Percentiles rank a stretch among this genome's conserved stretches.
Conservation (phyloP, 2,113 vertebrate species). For the Oreochromis spilurus region DNA sequence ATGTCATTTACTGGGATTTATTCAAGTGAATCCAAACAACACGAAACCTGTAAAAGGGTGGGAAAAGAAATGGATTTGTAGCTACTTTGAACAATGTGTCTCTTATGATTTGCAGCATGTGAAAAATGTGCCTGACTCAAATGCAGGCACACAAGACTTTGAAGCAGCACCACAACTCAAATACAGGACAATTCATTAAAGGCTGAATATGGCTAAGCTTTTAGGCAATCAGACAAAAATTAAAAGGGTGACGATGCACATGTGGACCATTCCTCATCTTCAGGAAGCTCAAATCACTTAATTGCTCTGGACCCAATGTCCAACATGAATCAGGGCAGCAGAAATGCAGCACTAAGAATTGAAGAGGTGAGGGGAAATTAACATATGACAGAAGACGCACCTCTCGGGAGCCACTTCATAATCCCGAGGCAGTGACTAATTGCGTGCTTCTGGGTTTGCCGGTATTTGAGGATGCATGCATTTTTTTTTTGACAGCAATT, state of each 20-base stretch:
- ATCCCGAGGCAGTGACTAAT: conserved; percentile 62
- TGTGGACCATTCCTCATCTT: conserved; percentile 31
- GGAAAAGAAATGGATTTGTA: neutral
- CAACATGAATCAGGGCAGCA: conserved; percentile 32
- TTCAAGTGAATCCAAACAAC: conserved; percentile 43
- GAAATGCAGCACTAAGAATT: conserved; percentile 27
- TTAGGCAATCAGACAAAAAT: conserved; percentile 37
- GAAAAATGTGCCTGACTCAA: neutral
- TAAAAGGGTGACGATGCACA: conserved; percentile 44
- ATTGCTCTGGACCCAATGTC: conserved; percentile 50
- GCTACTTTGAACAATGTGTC: conserved; percentile 5
- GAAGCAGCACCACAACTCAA: neutral
- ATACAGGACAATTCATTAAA: conserved; percentile 26
- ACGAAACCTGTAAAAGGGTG: conserved; percentile 1
- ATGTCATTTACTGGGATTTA: conserved; percentile 39
- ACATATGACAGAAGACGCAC: conserved; percentile 32
- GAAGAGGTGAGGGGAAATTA: conserved; percentile 51
- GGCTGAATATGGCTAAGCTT: conserved; percentile 6
- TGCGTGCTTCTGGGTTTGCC: conserved; percentile 52
- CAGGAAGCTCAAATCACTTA: conserved; percentile 38
- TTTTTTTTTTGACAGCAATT: conserved; percentile 35
- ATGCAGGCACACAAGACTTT: neutral
- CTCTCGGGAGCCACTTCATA: conserved; percentile 58
- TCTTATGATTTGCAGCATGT: neutral
- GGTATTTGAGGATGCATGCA: conserved; percentile 39